phyloP scores from a whole-genome alignment of 2,113 vertebrate genomes.

The pig (Sus scrofa) region DNA sequence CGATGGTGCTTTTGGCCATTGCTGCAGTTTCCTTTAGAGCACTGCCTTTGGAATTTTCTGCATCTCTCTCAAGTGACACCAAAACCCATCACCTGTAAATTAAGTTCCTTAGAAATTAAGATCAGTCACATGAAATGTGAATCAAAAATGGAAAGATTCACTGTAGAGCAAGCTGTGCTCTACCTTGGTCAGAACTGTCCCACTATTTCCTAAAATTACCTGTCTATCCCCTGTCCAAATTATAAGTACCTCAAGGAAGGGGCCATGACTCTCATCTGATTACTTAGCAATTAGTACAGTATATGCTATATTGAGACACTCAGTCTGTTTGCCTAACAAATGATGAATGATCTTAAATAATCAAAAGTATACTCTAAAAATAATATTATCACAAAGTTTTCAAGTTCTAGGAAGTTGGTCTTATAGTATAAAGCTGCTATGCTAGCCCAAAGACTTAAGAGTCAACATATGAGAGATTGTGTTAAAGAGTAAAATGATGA shows the following conservation, averaged over 20 bases:
- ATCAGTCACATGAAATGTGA: background rate
- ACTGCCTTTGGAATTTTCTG: background rate
- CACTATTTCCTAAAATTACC: background rate
- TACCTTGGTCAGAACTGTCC: background rate
- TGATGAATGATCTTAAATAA: slow-evolving; percentile 16
- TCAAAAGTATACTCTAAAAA: background rate
- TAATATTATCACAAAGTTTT: background rate
- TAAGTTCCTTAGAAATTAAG: background rate
- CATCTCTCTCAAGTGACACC: background rate
- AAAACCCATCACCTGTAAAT: background rate
- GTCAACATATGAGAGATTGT: slow-evolving; percentile 16
- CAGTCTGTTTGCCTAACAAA: background rate
- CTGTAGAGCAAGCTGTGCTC: background rate
- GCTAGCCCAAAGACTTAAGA: slow-evolving; percentile 37
- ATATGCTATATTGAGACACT: background rate
- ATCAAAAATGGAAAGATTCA: background rate
- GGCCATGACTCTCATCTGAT: background rate
- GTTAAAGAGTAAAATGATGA: slow-evolving; percentile 5
- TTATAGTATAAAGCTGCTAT: background rate
- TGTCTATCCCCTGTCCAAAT: background rate
- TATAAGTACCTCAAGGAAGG: background rate
- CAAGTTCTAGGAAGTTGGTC: slow-evolving; percentile 6
- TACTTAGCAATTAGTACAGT: background rate
- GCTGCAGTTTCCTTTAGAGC: slow-evolving; percentile 61
- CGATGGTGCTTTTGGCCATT: background rate